Evolutionary conservation across 1,140 invertebrate species (phyloP).

Genomic region (Leptinotarsa undecemlineata): DNA sequence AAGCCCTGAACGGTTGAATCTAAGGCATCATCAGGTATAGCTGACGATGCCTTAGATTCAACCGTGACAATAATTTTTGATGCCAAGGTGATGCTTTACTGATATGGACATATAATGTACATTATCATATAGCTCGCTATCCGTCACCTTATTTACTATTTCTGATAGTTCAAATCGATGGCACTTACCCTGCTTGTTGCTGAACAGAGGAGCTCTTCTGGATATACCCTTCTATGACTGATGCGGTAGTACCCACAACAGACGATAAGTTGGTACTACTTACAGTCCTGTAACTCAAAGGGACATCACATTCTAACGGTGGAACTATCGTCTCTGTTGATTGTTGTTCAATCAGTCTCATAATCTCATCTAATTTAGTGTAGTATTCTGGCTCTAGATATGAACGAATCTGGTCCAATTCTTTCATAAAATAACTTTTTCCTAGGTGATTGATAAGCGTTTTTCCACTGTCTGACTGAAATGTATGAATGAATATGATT

Average conservation of each 20-base stretch:
- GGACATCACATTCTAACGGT: constrained; percentile 43
- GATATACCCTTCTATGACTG: constrained; percentile 46
- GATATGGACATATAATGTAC: too few relatives aligned
- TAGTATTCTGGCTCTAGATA: constrained; percentile 40
- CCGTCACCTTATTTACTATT: too few relatives aligned
- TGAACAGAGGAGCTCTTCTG: constrained; percentile 35
- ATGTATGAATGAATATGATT: constrained; percentile 23
- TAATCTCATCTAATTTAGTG: constrained; percentile 38
- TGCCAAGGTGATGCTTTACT: too few relatives aligned
- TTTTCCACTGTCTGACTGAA: constrained; percentile 45
- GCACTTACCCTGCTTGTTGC: constrained; percentile 38
- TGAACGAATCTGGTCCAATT: constrained; percentile 42
- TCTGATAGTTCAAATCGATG: neutral
- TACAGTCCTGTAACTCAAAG: constrained; percentile 47
- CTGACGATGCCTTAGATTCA: too few relatives aligned
- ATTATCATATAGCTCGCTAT: too few relatives aligned
- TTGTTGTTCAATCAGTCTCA: constrained; percentile 23
- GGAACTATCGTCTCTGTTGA: constrained; percentile 35
- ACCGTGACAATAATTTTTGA: too few relatives aligned
- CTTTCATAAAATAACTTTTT: constrained; percentile 34
- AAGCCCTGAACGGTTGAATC: too few relatives aligned
- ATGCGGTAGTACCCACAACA: constrained; percentile 44
- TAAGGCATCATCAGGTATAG: too few relatives aligned
- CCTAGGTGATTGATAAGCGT: constrained; percentile 45
- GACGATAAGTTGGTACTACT: constrained; percentile 17